phyloP scores from a whole-genome alignment of 53 echinoderm and acorn worm species.

The Luidia sarsii region DNA sequence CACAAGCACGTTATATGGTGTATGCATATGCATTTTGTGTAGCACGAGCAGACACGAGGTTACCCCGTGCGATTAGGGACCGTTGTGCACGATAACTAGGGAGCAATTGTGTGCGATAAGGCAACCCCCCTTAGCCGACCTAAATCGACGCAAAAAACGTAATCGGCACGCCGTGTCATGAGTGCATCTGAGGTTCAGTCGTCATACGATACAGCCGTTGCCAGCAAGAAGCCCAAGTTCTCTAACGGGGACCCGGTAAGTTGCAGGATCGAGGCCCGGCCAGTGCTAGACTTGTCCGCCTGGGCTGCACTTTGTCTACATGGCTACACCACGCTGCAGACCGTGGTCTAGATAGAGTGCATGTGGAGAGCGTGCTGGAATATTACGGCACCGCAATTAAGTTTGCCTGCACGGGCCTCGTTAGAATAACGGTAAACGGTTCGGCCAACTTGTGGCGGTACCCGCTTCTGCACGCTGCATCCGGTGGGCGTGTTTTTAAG shows the following conservation, averaged over 20 bases:
- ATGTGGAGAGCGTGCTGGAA: too few species aligned
- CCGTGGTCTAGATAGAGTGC: neutral
- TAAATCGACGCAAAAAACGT: too few species aligned
- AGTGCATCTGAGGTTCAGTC: constrained; percentile 6
- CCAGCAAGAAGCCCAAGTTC: constrained; percentile 27
- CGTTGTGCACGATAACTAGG: too few species aligned
- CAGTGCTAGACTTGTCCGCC: neutral
- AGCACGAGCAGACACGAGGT: too few species aligned
- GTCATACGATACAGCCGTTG: neutral
- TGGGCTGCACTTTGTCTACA: neutral
- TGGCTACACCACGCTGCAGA: neutral
- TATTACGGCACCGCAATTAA: too few species aligned
- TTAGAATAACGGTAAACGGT: neutral
- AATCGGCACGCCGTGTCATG: constrained; percentile 7
- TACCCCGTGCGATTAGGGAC: too few species aligned
- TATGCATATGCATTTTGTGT: too few species aligned
- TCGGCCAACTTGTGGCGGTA: neutral
- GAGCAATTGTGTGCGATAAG: too few species aligned
- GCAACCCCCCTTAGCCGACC: too few species aligned
- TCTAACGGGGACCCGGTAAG: constrained; percentile 1
- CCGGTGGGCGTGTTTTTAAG: too few species aligned
- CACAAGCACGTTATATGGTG: too few species aligned
- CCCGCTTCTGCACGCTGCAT: too few species aligned
- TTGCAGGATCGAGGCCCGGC: neutral
- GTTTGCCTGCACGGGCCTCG: neutral